Evolutionary conservation across 2,888 invertebrate species (phyloP).

Genomic region (Periphyllus acericola): DNA sequence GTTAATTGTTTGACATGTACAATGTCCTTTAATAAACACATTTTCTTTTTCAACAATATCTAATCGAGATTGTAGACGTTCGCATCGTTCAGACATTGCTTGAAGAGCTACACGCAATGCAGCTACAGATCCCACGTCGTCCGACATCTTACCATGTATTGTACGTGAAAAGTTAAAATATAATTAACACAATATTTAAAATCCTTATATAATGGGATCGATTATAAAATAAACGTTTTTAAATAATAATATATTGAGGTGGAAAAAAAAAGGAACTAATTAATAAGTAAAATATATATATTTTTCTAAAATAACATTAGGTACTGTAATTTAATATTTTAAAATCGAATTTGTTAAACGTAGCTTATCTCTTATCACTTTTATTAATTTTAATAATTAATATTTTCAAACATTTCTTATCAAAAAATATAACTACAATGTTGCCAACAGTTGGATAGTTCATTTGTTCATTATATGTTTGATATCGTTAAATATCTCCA

Average conservation of each 20-base stretch:
- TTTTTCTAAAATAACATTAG: background rate
- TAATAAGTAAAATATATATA: background rate
- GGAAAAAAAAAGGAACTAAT: background rate
- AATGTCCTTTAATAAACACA: slow-evolving; percentile 70
- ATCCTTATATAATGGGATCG: background rate
- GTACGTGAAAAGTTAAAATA: background rate
- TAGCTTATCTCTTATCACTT: background rate
- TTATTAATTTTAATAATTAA: background rate
- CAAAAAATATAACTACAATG: background rate
- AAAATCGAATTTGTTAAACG: background rate
- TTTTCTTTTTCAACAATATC: slow-evolving; percentile 81
- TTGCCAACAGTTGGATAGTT: background rate
- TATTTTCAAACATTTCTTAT: background rate
- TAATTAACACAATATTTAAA: background rate
- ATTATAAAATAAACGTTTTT: background rate
- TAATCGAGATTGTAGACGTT: slow-evolving; percentile 78
- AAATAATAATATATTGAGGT: too few relatives aligned
- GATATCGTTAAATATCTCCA: too few relatives aligned
- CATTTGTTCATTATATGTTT: background rate
- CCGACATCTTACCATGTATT: background rate
- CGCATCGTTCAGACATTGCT: slow-evolving; percentile 84
- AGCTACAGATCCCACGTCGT: slow-evolving; percentile 64
- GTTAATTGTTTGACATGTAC: slow-evolving; percentile 18
- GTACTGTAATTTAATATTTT: background rate
- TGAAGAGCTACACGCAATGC: slow-evolving; percentile 74